Percentiles rank a stretch among this genome's conserved stretches.
These are phyloP conservation scores for Cyrtorhinus lividipennis DNA, from an alignment of 1,140 invertebrate species.

Conservation along the genomic window DNA sequence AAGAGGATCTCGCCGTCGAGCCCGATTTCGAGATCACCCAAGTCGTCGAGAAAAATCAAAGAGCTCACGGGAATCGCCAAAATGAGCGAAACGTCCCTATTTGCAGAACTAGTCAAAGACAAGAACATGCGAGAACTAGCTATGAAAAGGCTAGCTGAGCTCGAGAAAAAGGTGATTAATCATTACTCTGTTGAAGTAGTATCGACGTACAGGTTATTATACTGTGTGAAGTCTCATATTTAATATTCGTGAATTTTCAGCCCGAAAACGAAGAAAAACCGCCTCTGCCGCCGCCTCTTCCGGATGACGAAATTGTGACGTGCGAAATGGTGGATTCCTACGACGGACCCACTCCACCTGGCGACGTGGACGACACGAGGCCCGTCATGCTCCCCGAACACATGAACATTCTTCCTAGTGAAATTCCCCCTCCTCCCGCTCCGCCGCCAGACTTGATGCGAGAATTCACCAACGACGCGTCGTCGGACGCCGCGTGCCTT, in stretches of 20 bases:
- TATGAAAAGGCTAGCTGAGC: conserved; percentile 47
- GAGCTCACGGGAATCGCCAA: conserved; percentile 37
- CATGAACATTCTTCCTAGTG: conserved; percentile 6
- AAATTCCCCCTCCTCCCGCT: conserved; percentile 22
- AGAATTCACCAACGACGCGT: neutral
- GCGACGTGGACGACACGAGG: conserved; percentile 7
- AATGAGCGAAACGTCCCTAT: conserved; percentile 69
- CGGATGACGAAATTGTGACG: neutral
- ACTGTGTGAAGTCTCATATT: too few relatives aligned
- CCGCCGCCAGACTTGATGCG: conserved; percentile 23
- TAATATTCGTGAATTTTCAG: neutral
- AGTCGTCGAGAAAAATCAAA: conserved; percentile 20
- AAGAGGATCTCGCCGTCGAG: neutral
- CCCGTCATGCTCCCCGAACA: neutral
- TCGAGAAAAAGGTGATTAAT: conserved; percentile 38
- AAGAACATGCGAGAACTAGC: conserved; percentile 63
- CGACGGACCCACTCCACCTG: neutral
- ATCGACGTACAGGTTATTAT: neutral
- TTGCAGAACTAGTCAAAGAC: conserved; percentile 73
- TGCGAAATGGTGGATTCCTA: conserved; percentile 5
- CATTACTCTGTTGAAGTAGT: conserved; percentile 33
- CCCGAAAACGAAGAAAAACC: neutral
- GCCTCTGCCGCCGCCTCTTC: neutral
- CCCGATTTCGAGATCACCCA: conserved; percentile 17
- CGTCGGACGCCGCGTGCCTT: conserved; percentile 3